A percentile compares a stretch with the other conserved stretches of the same genome.
These are phyloP conservation scores for Gnathonemus longibarbis DNA, from an alignment of 2,113 vertebrate genomes.

Conservation along the genomic window DNA sequence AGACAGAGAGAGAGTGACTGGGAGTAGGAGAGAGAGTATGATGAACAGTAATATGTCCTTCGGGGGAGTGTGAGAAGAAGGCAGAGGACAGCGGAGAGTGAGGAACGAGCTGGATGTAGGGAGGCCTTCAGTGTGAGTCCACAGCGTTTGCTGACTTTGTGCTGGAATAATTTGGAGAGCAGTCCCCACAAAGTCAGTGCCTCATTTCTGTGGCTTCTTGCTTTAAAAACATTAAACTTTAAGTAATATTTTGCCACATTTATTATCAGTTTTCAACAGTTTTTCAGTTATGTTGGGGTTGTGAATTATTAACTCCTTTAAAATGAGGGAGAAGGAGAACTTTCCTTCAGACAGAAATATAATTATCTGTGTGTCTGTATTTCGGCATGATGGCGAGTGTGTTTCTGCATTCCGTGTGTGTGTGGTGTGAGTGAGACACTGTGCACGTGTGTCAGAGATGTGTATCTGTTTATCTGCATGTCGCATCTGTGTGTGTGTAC, in stretches of 20 bases:
- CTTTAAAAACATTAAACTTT: not conserved
- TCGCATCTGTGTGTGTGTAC: not conserved
- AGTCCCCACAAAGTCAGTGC: not conserved
- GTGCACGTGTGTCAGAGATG: not conserved
- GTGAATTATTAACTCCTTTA: not conserved
- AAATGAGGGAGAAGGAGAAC: not conserved
- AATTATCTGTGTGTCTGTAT: constrained; percentile 16
- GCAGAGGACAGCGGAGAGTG: constrained; percentile 23
- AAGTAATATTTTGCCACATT: not conserved
- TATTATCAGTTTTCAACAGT: not conserved
- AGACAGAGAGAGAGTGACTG: constrained; percentile 31
- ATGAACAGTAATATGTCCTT: constrained; percentile 32
- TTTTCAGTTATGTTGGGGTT: not conserved
- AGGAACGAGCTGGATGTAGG: not conserved
- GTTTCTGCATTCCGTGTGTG: not conserved
- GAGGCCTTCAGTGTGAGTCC: not conserved
- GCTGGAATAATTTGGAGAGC: not conserved
- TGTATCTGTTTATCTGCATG: not conserved
- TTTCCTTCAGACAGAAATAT: not conserved
- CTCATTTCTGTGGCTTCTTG: not conserved
- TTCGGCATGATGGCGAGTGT: not conserved
- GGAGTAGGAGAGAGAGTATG: constrained; percentile 35
- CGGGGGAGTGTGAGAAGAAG: constrained; percentile 12
- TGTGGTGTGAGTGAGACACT: not conserved
- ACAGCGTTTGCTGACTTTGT: not conserved